A percentile compares a stretch with the other conserved stretches of the same genome.
Evolutionary conservation across 2,113 vertebrate species (phyloP).

Genomic region (Leiothrix lutea): DNA sequence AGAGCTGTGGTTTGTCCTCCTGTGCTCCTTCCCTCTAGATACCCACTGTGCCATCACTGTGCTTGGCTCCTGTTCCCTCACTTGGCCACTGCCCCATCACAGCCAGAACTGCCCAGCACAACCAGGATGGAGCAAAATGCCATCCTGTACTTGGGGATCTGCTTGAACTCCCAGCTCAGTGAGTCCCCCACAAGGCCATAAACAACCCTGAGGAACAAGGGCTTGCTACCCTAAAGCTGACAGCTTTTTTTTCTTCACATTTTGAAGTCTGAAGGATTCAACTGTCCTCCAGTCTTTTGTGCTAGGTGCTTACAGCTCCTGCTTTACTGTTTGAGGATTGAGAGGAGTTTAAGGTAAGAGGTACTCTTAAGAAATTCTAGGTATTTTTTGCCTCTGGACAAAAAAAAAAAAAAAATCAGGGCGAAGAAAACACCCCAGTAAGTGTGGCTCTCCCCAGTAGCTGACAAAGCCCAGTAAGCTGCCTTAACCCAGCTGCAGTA

Average conservation of each 20-base stretch:
- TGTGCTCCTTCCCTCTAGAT: background rate
- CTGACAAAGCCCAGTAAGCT: background rate
- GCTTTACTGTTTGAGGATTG: background rate
- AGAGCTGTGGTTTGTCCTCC: background rate
- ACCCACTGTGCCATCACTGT: background rate
- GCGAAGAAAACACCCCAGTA: background rate
- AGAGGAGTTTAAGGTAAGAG: background rate
- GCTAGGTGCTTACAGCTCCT: background rate
- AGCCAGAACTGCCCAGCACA: background rate
- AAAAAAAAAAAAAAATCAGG: background rate
- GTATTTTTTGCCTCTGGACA: background rate
- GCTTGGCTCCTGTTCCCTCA: background rate
- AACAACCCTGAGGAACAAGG: background rate
- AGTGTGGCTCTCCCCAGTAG: background rate
- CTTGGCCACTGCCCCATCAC: background rate
- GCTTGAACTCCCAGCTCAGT: background rate
- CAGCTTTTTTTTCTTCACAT: background rate
- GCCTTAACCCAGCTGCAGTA: background rate
- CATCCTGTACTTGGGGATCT: background rate
- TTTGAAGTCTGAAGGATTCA: background rate
- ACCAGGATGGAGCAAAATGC: background rate
- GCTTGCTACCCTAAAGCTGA: background rate
- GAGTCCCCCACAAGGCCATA: background rate
- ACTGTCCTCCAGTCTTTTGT: background rate
- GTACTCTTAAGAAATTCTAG: background rate